A percentile compares a stretch with the other conserved stretches of the same genome.
Conservation (phyloP, 1,140 invertebrate genomes). For the Argopecten irradians region DNA sequence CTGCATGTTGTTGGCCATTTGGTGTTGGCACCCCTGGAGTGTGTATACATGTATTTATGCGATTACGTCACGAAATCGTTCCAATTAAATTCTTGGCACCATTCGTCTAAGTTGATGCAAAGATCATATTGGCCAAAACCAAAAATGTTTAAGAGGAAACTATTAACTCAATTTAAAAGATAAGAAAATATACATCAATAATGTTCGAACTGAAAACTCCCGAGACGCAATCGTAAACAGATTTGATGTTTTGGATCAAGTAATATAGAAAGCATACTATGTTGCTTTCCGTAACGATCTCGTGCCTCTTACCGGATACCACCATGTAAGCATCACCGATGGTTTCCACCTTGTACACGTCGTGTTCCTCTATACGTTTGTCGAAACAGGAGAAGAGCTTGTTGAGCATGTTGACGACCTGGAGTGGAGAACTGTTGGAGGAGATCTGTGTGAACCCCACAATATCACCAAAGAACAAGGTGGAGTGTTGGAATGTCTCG, state of each 20-base stretch:
- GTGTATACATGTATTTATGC: too few relatives aligned
- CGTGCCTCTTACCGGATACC: conserved; percentile 80
- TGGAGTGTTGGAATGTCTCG: background rate
- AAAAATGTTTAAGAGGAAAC: background rate
- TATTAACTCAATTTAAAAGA: too few relatives aligned
- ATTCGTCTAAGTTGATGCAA: too few relatives aligned
- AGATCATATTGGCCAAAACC: background rate
- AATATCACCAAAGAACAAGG: conserved; percentile 56
- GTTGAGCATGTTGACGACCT: conserved; percentile 78
- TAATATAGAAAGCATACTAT: too few relatives aligned
- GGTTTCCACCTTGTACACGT: conserved; percentile 95
- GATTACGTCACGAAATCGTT: too few relatives aligned
- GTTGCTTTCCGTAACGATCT: background rate
- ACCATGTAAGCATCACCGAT: conserved; percentile 97
- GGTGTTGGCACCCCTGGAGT: conserved; percentile 87
- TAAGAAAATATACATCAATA: too few relatives aligned
- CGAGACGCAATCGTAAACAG: too few relatives aligned
- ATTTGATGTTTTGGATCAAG: too few relatives aligned
- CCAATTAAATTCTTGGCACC: too few relatives aligned
- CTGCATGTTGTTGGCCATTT: conserved; percentile 85
- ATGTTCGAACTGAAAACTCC: too few relatives aligned
- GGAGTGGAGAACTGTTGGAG: conserved; percentile 81
- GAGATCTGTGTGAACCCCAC: conserved; percentile 42
- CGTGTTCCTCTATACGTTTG: conserved; percentile 91
- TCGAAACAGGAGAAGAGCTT: conserved; percentile 91